These are phyloP conservation scores for Galerucella pusilla DNA, from an alignment of 2,888 invertebrate species.

Conservation along the genomic window DNA sequence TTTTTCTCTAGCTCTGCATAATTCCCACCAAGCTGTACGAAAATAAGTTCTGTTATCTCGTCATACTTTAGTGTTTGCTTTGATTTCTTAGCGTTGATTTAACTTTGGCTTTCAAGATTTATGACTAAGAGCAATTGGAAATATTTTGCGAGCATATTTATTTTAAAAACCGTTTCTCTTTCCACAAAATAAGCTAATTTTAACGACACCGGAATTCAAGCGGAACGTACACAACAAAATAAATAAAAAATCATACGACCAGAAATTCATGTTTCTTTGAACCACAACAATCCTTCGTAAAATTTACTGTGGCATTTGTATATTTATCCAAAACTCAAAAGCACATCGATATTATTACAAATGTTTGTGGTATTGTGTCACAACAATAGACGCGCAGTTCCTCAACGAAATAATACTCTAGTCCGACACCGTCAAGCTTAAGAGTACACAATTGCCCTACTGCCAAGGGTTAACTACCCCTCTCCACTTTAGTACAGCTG, in stretches of 20 bases:
- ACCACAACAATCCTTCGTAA: slow-evolving; percentile 50
- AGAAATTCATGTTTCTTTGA: slow-evolving; percentile 37
- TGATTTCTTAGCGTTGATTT: too few species aligned
- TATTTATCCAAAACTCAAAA: slow-evolving; percentile 62
- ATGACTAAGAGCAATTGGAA: too few species aligned
- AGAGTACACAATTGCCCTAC: slow-evolving; percentile 40
- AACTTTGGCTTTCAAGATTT: too few species aligned
- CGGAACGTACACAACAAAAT: slow-evolving; percentile 34
- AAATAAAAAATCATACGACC: slow-evolving; percentile 28
- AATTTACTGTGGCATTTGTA: slow-evolving; percentile 49
- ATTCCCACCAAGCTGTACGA: too few species aligned
- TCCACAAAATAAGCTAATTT: background rate
- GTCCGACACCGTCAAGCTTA: background rate
- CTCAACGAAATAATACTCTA: slow-evolving; percentile 37
- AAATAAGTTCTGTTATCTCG: too few species aligned
- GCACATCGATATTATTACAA: slow-evolving; percentile 67
- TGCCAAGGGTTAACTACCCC: slow-evolving; percentile 57
- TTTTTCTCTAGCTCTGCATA: too few species aligned
- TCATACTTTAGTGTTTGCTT: too few species aligned
- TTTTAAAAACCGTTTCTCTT: background rate
- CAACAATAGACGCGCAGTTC: slow-evolving; percentile 59
- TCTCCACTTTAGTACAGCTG: slow-evolving; percentile 63
- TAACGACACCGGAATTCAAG: slow-evolving; percentile 27
- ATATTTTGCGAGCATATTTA: background rate
- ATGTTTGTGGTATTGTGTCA: slow-evolving; percentile 65